A percentile compares a stretch with the other conserved stretches of the same genome.
phyloP scores from a whole-genome alignment of 2,113 vertebrate species.

The Colaptes auratus region DNA sequence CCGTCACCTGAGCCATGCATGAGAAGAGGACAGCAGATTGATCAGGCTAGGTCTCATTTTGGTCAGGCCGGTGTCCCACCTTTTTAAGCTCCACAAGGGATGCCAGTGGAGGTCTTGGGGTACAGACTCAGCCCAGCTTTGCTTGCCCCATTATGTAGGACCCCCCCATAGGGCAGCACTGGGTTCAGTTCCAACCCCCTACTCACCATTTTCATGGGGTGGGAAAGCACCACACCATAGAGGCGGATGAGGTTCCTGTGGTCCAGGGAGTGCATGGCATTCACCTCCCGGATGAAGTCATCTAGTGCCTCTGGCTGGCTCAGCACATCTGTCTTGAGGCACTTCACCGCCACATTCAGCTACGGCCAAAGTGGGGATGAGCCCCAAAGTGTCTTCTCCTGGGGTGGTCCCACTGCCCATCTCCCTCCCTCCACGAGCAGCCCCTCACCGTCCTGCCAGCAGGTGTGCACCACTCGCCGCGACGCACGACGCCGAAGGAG shows the following conservation, averaged over 20 bases:
- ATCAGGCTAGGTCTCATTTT: background rate
- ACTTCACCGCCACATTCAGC: slow-evolving; percentile 95
- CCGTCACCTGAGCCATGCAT: slow-evolving; percentile 84
- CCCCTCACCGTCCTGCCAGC: slow-evolving; percentile 86
- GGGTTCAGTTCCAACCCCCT: accelerated
- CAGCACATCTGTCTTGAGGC: slow-evolving; percentile 93
- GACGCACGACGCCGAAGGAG: slow-evolving; percentile 92
- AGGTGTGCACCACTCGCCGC: slow-evolving; percentile 91
- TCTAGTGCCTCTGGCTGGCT: slow-evolving; percentile 94
- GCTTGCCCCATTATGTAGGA: background rate
- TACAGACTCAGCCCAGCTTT: background rate
- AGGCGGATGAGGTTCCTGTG: slow-evolving; percentile 96
- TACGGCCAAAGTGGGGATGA: slow-evolving; percentile 37
- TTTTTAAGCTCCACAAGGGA: background rate
- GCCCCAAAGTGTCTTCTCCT: accelerated
- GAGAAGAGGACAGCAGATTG: background rate
- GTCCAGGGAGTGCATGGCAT: slow-evolving; percentile 96
- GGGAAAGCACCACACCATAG: slow-evolving; percentile 94
- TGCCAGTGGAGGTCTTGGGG: background rate
- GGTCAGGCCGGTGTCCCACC: background rate
- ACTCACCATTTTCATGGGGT: slow-evolving; percentile 98
- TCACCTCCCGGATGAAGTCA: slow-evolving; percentile 96
- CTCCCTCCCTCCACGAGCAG: background rate
- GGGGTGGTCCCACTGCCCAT: background rate
- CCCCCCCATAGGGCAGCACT: accelerated